phyloP scores from a whole-genome alignment of 2,888 invertebrate species.

The Calameuta idolon region DNA sequence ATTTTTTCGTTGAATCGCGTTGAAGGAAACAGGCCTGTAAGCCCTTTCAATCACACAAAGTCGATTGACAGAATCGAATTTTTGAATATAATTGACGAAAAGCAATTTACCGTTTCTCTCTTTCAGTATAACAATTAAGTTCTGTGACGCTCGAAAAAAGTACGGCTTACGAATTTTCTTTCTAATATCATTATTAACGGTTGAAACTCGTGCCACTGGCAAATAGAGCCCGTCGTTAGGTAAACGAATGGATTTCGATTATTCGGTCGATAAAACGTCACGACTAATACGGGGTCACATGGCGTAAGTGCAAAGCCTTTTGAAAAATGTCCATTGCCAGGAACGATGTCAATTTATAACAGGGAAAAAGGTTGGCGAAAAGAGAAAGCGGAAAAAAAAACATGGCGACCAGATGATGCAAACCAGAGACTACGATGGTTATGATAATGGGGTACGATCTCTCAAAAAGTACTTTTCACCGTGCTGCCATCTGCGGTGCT shows the following conservation, averaged over 20 bases:
- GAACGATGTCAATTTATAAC: not conserved
- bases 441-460: not conserved
- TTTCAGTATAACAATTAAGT: not conserved
- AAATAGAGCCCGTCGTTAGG: not conserved
- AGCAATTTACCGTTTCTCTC: no score
- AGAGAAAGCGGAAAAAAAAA: not conserved
- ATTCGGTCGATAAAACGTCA: not conserved
- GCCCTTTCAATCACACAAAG: no score
- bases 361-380: not conserved
- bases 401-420: not conserved
- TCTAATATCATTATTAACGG: not conserved
- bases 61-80: no score
- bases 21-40: no score
- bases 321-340: not conserved
- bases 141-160: no score
- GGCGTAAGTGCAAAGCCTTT: not conserved
- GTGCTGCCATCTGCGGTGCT: not conserved
- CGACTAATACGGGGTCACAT: not conserved
- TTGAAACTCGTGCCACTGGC: not conserved
- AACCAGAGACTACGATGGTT: not conserved
- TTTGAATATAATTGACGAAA: no score
- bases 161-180: not conserved
- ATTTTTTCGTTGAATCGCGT: no score
- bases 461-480: not conserved
- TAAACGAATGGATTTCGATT: not conserved